Base-by-base conservation (phyloP, 2,113 vertebrate genomes). In the Parus major region DNA sequence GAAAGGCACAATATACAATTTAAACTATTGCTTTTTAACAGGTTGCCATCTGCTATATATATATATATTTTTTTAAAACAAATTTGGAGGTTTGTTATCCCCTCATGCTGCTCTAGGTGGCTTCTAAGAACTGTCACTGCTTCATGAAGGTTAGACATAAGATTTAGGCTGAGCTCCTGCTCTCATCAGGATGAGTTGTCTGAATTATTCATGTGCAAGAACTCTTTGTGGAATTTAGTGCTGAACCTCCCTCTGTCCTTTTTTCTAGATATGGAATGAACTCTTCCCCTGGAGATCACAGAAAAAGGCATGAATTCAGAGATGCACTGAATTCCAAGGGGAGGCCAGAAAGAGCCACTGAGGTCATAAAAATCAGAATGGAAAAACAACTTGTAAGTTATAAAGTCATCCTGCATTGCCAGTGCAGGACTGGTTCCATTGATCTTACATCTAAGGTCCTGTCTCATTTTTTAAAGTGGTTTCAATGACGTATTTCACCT, bases 1-100 rank as follows among this genome's bases (percentile, higher is more conserved):
- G 82, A 93, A 93, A 88, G 88, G 31, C 46, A 86, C 70, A 92
- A 71, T 79, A 88, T 78, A 92, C 81, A 86, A 94, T 87, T 80
- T 89, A 86, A 82, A 75, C 39, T 31, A 86, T 88, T 92, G 56
- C 84, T 82, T 70, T 82, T 35, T 64, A 91, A 83, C 82, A 91
- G 86, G 73, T 92, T 85, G 78, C 78, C 42, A 76, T 78, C 63
- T 69, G 86, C 39, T 63, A 15, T 42, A 10, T 42, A 16, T 42
- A 16, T 66, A 16, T 42, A 16, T 66, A 39, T 81, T 25, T 65
- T 55, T 29, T 61, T 33, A 68, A 68, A 65, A 39, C 7, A 28
- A 82, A 65, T 61, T 73, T 42, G 80, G 47, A 86, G 31, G 59
- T 80, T 78, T 82, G 15, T 52, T 72, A 55, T 52, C 33, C 35